phyloP scores from a whole-genome alignment of 2,797 vertebrate genomes.

The Loriculus beryllinus region DNA sequence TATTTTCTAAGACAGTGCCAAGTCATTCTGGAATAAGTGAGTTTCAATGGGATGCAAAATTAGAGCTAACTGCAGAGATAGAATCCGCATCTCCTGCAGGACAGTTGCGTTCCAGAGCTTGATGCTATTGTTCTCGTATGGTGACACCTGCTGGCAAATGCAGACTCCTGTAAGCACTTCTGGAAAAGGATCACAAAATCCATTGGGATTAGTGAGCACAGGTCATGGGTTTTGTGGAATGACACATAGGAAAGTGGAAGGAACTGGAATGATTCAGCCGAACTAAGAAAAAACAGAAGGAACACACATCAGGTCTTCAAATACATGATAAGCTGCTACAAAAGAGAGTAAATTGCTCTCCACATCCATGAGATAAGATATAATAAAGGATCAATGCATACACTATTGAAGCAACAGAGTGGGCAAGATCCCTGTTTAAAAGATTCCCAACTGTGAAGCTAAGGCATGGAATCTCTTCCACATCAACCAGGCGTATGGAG shows the following conservation, averaged over 20 bases:
- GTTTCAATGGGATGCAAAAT: background rate
- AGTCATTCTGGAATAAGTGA: background rate
- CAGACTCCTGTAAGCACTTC: background rate
- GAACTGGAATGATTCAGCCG: background rate
- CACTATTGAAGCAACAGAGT: background rate
- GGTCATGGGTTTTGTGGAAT: background rate
- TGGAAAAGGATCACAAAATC: slow-evolving; percentile 17
- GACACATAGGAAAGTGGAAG: background rate
- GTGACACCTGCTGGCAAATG: slow-evolving; percentile 63
- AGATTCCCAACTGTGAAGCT: background rate
- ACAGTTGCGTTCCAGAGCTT: background rate
- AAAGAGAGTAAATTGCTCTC: background rate
- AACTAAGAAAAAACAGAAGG: background rate
- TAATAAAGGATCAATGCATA: background rate
- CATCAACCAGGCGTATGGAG: background rate
- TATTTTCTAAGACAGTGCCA: background rate
- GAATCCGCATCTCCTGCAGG: background rate
- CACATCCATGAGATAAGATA: background rate
- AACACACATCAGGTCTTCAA: background rate
- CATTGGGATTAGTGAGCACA: background rate
- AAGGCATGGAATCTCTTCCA: background rate
- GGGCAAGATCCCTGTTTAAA: background rate
- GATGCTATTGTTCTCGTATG: slow-evolving; percentile 35
- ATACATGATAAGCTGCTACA: background rate
- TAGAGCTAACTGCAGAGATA: background rate